Evolutionary conservation across 2,888 invertebrate species (phyloP).

Genomic region (Prosapia bicincta): DNA sequence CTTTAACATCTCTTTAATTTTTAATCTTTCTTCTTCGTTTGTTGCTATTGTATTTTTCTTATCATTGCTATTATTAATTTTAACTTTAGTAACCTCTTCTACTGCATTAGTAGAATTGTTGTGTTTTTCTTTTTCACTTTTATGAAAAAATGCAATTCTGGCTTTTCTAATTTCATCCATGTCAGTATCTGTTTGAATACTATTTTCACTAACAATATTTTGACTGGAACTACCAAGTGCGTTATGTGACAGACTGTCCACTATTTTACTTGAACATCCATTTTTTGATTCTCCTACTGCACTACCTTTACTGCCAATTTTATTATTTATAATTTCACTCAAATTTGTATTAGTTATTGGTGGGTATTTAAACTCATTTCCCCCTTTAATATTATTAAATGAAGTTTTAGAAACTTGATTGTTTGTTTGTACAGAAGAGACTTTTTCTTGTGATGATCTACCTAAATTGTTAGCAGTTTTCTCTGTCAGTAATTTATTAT

Average conservation of each 20-base stretch:
- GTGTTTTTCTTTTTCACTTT: not conserved
- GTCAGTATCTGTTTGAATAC: slow-evolving; percentile 25
- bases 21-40: slow-evolving; percentile 35
- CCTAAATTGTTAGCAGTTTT: not conserved
- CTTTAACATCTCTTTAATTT: slow-evolving; percentile 66
- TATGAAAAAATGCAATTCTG: slow-evolving; percentile 45
- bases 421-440: not conserved
- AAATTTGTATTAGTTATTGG: not conserved
- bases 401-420: not conserved
- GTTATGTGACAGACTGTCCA: not conserved
- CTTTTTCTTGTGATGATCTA: not conserved
- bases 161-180: slow-evolving; percentile 45
- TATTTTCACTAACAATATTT: not conserved
- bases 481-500: not conserved
- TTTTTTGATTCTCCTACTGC: not conserved
- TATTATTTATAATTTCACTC: not conserved
- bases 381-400: not conserved
- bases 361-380: not conserved
- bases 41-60: slow-evolving; percentile 22
- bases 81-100: not conserved
- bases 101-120: slow-evolving; percentile 12
- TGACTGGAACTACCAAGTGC: not conserved
- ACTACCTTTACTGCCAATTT: not conserved
- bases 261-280: not conserved
- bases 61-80: not conserved